phyloP scores from a whole-genome alignment of 1,140 invertebrate species.

The Archivesica marissinica region DNA sequence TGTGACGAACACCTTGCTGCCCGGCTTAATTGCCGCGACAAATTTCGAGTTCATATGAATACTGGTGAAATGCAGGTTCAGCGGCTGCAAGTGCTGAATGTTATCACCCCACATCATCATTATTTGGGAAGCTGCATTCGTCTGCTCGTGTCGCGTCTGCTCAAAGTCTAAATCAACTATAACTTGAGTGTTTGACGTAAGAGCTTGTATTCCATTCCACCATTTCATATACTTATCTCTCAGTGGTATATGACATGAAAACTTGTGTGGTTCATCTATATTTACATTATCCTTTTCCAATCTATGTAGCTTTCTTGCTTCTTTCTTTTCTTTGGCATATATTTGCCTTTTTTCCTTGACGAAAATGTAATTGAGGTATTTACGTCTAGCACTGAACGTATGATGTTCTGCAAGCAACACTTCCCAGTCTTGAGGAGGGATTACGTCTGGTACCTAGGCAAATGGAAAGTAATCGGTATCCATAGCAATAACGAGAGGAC shows the following conservation, averaged over 20 bases:
- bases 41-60: not conserved
- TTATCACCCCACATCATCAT: not conserved
- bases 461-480: no score
- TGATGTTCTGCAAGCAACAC: not conserved
- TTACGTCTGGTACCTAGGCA: not conserved
- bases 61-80: constrained; percentile 13
- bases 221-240: not conserved
- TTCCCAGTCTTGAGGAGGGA: not conserved
- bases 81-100: not conserved
- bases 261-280: not conserved
- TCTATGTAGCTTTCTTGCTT: not conserved
- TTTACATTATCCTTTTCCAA: not conserved
- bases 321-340: not conserved
- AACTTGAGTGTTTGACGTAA: not conserved
- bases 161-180: not conserved
- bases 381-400: not conserved
- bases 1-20: not conserved
- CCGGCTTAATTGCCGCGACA: not conserved
- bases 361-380: not conserved
- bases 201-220: not conserved
- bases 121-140: not conserved
- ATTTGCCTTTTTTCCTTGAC: not conserved
- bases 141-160: not conserved
- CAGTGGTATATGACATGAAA: not conserved
- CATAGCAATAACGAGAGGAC: no score